phyloP scores from a whole-genome alignment of 2,888 invertebrate species.

The Hemithea aestivaria region DNA sequence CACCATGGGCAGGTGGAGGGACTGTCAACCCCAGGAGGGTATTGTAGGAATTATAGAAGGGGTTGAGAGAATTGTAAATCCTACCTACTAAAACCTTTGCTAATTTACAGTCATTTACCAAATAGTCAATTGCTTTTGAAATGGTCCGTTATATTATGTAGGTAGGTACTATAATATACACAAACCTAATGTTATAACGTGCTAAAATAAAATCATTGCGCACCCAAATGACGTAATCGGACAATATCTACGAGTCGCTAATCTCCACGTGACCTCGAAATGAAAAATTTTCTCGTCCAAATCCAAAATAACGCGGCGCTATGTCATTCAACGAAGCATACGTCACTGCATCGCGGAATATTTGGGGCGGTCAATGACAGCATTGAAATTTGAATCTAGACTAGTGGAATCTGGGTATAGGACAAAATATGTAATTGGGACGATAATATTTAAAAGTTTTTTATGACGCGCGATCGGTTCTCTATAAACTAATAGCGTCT shows the following conservation, averaged over 20 bases:
- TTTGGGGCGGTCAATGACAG: slow-evolving; percentile 70
- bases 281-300: slow-evolving; percentile 44
- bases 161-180: too few species aligned
- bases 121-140: too few species aligned
- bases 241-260: slow-evolving; percentile 41
- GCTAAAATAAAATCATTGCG: slow-evolving; percentile 34
- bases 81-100: too few species aligned
- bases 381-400: slow-evolving; percentile 41
- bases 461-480: too few species aligned
- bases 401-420: slow-evolving; percentile 19
- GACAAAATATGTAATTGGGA: slow-evolving; percentile 20
- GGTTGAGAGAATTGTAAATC: too few species aligned
- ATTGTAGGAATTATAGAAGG: too few species aligned
- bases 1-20: too few species aligned
- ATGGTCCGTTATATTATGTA: too few species aligned
- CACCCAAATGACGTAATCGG: slow-evolving; percentile 49
- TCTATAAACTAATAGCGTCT: too few species aligned
- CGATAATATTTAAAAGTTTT: slow-evolving; percentile 19
- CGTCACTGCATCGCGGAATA: slow-evolving; percentile 57
- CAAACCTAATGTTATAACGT: slow-evolving; percentile 1
- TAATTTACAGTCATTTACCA: too few species aligned
- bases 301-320: slow-evolving; percentile 59
- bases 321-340: slow-evolving; percentile 51
- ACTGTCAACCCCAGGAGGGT: too few species aligned
- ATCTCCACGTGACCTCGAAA: slow-evolving; percentile 60